Evolutionary conservation across 2,797 vertebrate species (phyloP).

Genomic region (Tachyglossus aculeatus): DNA sequence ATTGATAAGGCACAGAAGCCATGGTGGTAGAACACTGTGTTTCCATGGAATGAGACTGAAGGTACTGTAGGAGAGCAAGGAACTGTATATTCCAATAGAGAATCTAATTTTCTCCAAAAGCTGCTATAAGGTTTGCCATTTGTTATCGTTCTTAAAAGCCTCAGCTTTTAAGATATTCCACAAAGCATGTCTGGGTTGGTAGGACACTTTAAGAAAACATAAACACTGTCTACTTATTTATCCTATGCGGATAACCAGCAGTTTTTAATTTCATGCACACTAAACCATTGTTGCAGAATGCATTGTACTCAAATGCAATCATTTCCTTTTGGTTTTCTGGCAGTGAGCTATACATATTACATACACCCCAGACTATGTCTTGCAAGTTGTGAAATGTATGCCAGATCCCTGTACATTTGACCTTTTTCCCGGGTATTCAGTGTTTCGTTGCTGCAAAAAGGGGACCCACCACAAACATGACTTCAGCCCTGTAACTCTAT

Average conservation of each 20-base stretch:
- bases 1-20: too few relatives aligned
- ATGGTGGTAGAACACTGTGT: too few relatives aligned
- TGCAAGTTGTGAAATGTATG: slow-evolving; percentile 67
- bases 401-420: slow-evolving; percentile 70
- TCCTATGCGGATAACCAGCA: slow-evolving; percentile 60
- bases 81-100: slow-evolving; percentile 16
- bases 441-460: slow-evolving; percentile 63
- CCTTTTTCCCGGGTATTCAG: slow-evolving; percentile 67
- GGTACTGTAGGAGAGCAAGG: too few relatives aligned
- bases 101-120: slow-evolving; percentile 34
- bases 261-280: slow-evolving; percentile 81
- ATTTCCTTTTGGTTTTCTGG: slow-evolving; percentile 81
- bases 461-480: slow-evolving; percentile 71
- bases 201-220: slow-evolving; percentile 53
- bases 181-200: slow-evolving; percentile 36
- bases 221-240: slow-evolving; percentile 57
- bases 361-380: slow-evolving; percentile 73
- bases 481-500: slow-evolving; percentile 39
- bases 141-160: slow-evolving; percentile 40
- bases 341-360: slow-evolving; percentile 76
- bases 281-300: slow-evolving; percentile 78
- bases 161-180: slow-evolving; percentile 35
- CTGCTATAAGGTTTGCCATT: slow-evolving; percentile 45
- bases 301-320: slow-evolving; percentile 84
- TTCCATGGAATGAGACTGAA: too few relatives aligned